Base-by-base conservation (phyloP, 2,797 vertebrate species). In the Muscicapa comitata region DNA sequence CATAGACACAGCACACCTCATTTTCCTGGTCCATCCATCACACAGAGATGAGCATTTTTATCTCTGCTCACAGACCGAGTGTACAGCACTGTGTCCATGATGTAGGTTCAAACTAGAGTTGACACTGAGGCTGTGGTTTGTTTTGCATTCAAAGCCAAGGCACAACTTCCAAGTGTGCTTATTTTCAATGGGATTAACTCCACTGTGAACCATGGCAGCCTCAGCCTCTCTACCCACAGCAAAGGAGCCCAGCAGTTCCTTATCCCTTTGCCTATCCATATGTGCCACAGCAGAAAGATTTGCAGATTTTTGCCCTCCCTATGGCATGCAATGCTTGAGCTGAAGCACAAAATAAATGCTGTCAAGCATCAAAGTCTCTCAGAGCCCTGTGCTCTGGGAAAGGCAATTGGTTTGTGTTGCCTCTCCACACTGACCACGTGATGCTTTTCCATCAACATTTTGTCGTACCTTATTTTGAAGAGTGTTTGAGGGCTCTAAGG, bases 361-460 rank as follows among this genome's bases (percentile, higher is more conserved):
- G 40, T 54, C 48, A 42, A 21, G 37, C 21, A 17, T 13, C 59
- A 55, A 33, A 31, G 7, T 0, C 10, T 6, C 29, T 35, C 1
- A 0, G 6, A 11, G 14, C 37, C 23, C 45, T 9, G 11, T 4
- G 11, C 35, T 33, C 51, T 21, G 10, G 42, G 6, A 10, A 61
- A 59, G 50, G 15, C 0, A 0, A 13, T 10, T 23, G 12, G 13
- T 43, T 74, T 74, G 35, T 3, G 2, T 13, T n/a, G 17, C 40
- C 16, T 51, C 35, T 62, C 29, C 6, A 37, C 47, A 4, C 9
- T 0, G 0, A 28, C 24, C 17, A 10, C 0, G 0, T 6, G 16
- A 28, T 0, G 1, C 15, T 65, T 83, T 61, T 47, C 50, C 28
- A 70, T 19, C 4, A 57, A 16, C 0, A 1, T 50, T 83, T 78